Evolutionary conservation across 2,113 vertebrate species (phyloP).

Genomic region (Erythrolamprus reginae): DNA sequence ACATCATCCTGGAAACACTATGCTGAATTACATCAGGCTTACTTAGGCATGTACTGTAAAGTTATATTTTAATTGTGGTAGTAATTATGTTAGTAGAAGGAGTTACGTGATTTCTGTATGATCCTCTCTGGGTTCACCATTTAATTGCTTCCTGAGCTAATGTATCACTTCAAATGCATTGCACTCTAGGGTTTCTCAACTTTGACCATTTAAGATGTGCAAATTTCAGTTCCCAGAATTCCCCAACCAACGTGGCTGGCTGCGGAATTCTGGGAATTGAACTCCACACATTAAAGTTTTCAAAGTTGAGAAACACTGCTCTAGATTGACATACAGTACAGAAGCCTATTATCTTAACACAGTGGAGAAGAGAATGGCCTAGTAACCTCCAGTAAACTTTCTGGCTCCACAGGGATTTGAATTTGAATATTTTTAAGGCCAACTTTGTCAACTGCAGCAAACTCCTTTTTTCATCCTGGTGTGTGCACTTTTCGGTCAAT

Average conservation of each 20-base stretch:
- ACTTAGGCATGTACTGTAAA: neutral
- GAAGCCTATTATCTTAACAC: neutral
- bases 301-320: neutral
- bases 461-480: neutral
- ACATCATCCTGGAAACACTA: neutral
- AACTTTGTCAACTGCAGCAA: neutral
- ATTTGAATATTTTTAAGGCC: neutral
- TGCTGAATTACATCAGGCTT: neutral
- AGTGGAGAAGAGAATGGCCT: neutral
- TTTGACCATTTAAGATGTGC: neutral
- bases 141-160: neutral
- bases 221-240: neutral
- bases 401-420: neutral
- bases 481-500: neutral
- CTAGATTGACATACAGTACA: neutral
- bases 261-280: neutral
- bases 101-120: neutral
- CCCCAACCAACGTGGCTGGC: neutral
- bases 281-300: neutral
- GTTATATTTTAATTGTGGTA: constrained; percentile 1
- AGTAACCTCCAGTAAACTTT: neutral
- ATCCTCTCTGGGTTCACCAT: neutral
- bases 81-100: neutral
- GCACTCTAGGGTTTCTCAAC: neutral
- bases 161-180: constrained; percentile 5